phyloP scores from a whole-genome alignment of 2,888 invertebrate genomes.

The Elmis aenea region DNA sequence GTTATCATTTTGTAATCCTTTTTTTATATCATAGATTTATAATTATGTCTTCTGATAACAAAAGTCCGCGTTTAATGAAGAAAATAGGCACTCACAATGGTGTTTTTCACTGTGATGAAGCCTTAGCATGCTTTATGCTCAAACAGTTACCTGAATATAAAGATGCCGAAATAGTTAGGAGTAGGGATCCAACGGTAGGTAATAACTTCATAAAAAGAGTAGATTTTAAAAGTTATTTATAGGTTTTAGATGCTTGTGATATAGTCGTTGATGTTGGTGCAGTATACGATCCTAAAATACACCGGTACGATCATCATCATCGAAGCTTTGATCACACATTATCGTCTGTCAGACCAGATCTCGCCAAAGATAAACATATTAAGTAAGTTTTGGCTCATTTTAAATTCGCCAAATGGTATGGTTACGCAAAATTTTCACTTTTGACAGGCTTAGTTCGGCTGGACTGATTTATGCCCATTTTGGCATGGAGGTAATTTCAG shows the following conservation, averaged over 20 bases:
- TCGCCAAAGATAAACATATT: slow-evolving; percentile 56
- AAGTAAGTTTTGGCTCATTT: too few relatives aligned
- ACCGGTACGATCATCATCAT: slow-evolving; percentile 95
- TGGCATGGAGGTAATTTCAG: slow-evolving; percentile 72
- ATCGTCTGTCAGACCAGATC: slow-evolving; percentile 58
- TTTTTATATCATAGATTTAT: slow-evolving; percentile 31
- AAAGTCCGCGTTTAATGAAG: slow-evolving; percentile 35
- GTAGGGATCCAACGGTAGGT: slow-evolving; percentile 52
- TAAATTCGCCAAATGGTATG: too few relatives aligned
- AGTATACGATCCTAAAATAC: slow-evolving; percentile 67
- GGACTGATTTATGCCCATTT: slow-evolving; percentile 89
- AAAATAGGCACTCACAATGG: slow-evolving; percentile 76
- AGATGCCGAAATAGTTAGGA: slow-evolving; percentile 74
- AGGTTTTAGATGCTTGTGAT: slow-evolving; percentile 73
- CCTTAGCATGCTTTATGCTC: slow-evolving; percentile 89
- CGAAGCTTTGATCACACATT: slow-evolving; percentile 65
- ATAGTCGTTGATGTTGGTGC: slow-evolving; percentile 95
- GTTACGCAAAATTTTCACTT: too few relatives aligned
- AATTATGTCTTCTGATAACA: slow-evolving; percentile 40
- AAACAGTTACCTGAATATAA: slow-evolving; percentile 73
- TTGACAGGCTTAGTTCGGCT: slow-evolving; percentile 83
- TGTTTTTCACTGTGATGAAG: slow-evolving; percentile 90
- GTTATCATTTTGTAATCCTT: slow-evolving; percentile 1
- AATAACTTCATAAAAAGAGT: too few relatives aligned
- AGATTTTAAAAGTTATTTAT: slow-evolving; percentile 6